phyloP scores from a whole-genome alignment of 2,113 vertebrate species.

The Himantopus leucocephalus region DNA sequence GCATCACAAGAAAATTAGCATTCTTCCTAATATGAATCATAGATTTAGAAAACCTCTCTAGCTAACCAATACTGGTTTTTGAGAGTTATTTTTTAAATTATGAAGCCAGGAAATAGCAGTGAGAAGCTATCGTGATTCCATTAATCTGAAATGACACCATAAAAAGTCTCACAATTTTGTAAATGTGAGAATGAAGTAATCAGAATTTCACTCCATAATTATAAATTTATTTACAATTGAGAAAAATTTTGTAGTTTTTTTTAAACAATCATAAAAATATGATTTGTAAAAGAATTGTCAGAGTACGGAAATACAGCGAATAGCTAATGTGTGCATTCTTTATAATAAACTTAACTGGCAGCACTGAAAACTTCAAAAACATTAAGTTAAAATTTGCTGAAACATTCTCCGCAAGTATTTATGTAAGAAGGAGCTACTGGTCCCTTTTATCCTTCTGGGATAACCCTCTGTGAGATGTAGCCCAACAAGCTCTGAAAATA shows the following conservation, averaged over 20 bases:
- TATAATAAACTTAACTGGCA: background rate
- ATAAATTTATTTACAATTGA: background rate
- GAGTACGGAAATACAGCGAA: background rate
- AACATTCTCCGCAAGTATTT: background rate
- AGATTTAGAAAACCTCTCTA: background rate
- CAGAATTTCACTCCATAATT: background rate
- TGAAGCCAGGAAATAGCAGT: background rate
- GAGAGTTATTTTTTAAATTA: background rate
- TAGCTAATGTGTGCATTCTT: background rate
- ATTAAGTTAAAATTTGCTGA: background rate
- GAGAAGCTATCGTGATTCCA: background rate
- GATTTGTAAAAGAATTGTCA: background rate
- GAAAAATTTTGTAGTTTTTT: background rate
- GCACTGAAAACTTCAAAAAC: background rate
- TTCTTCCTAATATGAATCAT: background rate
- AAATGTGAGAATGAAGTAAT: background rate
- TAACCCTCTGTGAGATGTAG: background rate
- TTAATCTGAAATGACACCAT: background rate
- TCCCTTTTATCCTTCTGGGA: background rate
- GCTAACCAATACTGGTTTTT: background rate
- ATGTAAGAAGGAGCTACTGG: background rate
- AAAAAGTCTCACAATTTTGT: background rate
- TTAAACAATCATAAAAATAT: background rate
- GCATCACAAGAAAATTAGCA: background rate
- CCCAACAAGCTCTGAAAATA: background rate